These are phyloP conservation scores for Torymus texanus DNA, from an alignment of 2,888 invertebrate genomes.

Conservation along the genomic window DNA sequence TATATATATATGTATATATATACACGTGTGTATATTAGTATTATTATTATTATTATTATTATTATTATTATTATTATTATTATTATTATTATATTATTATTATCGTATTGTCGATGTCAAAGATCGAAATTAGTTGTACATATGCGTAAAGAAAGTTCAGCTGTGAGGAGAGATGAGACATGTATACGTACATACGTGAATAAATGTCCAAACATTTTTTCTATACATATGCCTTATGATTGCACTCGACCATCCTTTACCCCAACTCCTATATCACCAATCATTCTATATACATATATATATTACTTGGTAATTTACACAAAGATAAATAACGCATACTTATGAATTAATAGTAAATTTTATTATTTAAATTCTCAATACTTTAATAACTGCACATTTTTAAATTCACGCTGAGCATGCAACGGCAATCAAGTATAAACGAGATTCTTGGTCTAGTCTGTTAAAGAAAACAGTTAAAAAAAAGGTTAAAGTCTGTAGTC, in stretches of 20 bases:
- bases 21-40: not conserved
- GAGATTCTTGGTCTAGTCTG: too few species aligned
- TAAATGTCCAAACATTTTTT: constrained; percentile 48
- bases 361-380: too few species aligned
- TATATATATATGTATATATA: too few species aligned
- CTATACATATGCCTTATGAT: constrained; percentile 30
- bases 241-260: not conserved
- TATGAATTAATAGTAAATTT: too few species aligned
- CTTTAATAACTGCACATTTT: too few species aligned
- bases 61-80: constrained; percentile 49
- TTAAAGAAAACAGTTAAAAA: too few species aligned
- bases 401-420: too few species aligned
- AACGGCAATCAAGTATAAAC: too few species aligned
- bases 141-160: constrained; percentile 24
- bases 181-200: constrained; percentile 32
- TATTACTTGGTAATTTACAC: too few species aligned
- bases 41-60: constrained; percentile 40
- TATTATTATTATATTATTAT: constrained; percentile 36
- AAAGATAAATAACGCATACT: too few species aligned
- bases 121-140: constrained; percentile 31
- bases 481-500: too few species aligned
- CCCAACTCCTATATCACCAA: not conserved
- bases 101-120: constrained; percentile 39
- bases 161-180: constrained; percentile 50
- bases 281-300: too few species aligned